Base-by-base conservation (phyloP, 2,888 invertebrate genomes). In the Phragmatobia fuliginosa region DNA sequence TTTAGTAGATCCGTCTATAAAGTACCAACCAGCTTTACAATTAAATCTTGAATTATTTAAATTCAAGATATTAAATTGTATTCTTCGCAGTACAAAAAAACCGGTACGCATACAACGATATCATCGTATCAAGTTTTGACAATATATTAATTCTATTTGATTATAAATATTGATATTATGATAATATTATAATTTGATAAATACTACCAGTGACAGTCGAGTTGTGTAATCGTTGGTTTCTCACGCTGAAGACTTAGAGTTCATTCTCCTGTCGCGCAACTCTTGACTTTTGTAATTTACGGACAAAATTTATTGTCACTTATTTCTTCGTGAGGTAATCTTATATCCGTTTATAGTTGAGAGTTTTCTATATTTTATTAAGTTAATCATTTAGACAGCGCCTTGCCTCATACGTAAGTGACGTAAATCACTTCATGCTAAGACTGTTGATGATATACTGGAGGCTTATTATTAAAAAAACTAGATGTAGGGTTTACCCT, bases 211-310 rank as follows among this genome's bases (percentile, higher is more conserved):
- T 25, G 52, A 25, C 16, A 56, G 28, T 56, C 0, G 28, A 56
- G 56, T 56, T 56, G 56, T 56, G 56, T 56, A 56, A 56, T 28
- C 56, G 28, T 56, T 28, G 56, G 56, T 56, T 56, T 56, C 56
- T 56, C 28, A 56, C 28, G 28, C 16, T 56, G 56, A 56, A 16
- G 56, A 56, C 28, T 28, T 25, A 14, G 28, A 28, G 25, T 56
- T 28, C 28, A 16, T 56, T 56, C 56, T 56, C 56, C 28, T 56
- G 16, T 56, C 56, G 56, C 56, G 11, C 16, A 49, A 2, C 28
- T 56, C 56, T 56, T 56, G 14, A 28, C 56, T 28, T n/a, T 52
- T 56, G 28, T 28, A 56, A 28, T 56, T 28, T 56, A 28, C 16
- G 25, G 2, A 14, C 28, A 16, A 56, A 28, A 28, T 56, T 28